A percentile compares a stretch with the other conserved stretches of the same genome.
Conservation (phyloP, 2,113 vertebrate genomes). For the Daubentonia madagascariensis region DNA sequence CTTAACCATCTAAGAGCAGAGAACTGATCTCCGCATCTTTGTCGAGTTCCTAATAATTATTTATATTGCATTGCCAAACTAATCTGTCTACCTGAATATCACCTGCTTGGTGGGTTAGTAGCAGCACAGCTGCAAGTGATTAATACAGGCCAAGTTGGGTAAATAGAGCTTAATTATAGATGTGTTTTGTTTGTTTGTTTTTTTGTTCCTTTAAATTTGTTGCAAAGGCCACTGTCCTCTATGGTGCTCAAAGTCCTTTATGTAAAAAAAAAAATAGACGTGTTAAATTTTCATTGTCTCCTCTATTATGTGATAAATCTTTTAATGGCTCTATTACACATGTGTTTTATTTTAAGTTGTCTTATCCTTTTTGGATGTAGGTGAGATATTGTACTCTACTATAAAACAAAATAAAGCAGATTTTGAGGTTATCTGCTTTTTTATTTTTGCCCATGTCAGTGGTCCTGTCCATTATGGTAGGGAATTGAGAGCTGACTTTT, state of each 20-base stretch:
- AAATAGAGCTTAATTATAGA: background rate
- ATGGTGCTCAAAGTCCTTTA: background rate
- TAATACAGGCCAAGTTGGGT: background rate
- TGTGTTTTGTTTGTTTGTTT: background rate
- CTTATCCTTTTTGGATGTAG: constrained; percentile 4
- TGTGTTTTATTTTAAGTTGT: background rate
- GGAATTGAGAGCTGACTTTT: background rate
- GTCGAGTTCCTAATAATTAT: background rate
- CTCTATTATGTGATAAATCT: background rate
- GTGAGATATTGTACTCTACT: background rate
- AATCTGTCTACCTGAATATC: background rate
- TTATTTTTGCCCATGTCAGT: background rate
- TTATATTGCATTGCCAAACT: background rate
- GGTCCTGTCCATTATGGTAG: background rate
- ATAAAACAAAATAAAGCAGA: background rate
- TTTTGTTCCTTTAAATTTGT: background rate
- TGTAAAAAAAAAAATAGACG: background rate
- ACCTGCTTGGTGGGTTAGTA: background rate
- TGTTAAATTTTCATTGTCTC: background rate
- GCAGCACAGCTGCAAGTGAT: background rate
- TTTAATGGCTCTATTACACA: background rate
- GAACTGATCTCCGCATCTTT: background rate
- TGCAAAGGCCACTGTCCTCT: background rate
- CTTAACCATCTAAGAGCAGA: background rate
- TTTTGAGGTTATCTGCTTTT: background rate